Percentiles rank a stretch among this genome's conserved stretches.
Conservation (phyloP, 2,113 vertebrate genomes). For the Pituophis catenifer region DNA sequence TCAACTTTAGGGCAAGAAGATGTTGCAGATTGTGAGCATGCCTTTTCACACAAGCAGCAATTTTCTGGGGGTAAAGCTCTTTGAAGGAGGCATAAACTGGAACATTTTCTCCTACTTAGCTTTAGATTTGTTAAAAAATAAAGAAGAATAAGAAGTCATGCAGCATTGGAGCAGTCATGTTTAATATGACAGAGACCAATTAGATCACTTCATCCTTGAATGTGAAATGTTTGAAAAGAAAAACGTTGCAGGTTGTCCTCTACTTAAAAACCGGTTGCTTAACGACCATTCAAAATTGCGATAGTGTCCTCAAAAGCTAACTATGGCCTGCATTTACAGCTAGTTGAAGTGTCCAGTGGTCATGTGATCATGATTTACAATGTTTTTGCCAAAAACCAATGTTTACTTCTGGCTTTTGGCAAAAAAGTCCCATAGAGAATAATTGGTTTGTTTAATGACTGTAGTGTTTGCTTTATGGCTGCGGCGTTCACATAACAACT, state of each 20-base stretch:
- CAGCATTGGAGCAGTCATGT: not conserved
- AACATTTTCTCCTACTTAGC: not conserved
- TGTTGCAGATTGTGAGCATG: not conserved
- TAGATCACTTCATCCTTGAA: not conserved
- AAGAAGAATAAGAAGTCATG: not conserved
- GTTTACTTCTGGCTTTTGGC: not conserved
- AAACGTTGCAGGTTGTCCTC: not conserved
- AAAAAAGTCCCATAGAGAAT: not conserved
- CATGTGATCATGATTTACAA: not conserved
- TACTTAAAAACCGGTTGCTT: not conserved
- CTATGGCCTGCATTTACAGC: not conserved
- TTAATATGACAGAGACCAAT: not conserved
- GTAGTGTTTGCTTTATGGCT: not conserved
- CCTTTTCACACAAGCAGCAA: not conserved
- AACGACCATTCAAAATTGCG: not conserved
- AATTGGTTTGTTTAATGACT: not conserved
- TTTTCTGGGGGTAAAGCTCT: not conserved
- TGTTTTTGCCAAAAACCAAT: not conserved
- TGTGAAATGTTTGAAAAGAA: conserved; percentile 14
- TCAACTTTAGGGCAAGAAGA: not conserved
- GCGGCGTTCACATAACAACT: not conserved
- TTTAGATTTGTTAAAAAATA: not conserved
- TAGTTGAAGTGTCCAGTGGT: not conserved
- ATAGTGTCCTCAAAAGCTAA: not conserved
- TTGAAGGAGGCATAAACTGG: not conserved